Conservation (phyloP, 2,797 vertebrate genomes). For the Austrolebias charrua region DNA sequence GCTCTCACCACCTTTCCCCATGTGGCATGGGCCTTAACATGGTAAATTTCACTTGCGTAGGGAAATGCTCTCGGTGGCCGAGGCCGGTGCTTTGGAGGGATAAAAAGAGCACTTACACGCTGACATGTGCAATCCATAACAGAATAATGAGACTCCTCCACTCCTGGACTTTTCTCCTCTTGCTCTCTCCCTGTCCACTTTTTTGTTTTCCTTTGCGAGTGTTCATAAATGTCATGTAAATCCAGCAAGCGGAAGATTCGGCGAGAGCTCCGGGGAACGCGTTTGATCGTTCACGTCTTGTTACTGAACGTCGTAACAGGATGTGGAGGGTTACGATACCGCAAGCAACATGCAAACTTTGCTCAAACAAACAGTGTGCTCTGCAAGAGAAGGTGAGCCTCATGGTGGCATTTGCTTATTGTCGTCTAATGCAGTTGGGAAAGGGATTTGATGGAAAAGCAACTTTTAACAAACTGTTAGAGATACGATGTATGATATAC, state of each 20-base stretch:
- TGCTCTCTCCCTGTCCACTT: slow-evolving; percentile 44
- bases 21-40: slow-evolving; percentile 73
- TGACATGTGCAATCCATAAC: slow-evolving; percentile 83
- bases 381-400: slow-evolving; percentile 25
- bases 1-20: slow-evolving; percentile 66
- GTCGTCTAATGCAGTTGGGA: background rate
- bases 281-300: slow-evolving; percentile 56
- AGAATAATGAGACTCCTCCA: slow-evolving; percentile 79
- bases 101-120: slow-evolving; percentile 80
- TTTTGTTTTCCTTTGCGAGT: slow-evolving; percentile 67
- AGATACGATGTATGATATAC: too few species aligned
- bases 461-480: too few species aligned
- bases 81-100: slow-evolving; percentile 70
- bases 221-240: slow-evolving; percentile 71
- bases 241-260: slow-evolving; percentile 63
- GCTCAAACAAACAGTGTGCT: slow-evolving; percentile 37
- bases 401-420: slow-evolving; percentile 7
- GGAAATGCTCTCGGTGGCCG: slow-evolving; percentile 70
- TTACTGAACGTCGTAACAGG: slow-evolving; percentile 50
- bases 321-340: slow-evolving; percentile 43
- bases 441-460: background rate
- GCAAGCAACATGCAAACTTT: slow-evolving; percentile 38
- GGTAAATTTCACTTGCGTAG: slow-evolving; percentile 78
- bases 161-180: slow-evolving; percentile 53
- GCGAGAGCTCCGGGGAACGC: slow-evolving; percentile 52